These are phyloP conservation scores for Leptinotarsa defecta DNA, from an alignment of 1,140 invertebrate genomes.

Conservation along the genomic window DNA sequence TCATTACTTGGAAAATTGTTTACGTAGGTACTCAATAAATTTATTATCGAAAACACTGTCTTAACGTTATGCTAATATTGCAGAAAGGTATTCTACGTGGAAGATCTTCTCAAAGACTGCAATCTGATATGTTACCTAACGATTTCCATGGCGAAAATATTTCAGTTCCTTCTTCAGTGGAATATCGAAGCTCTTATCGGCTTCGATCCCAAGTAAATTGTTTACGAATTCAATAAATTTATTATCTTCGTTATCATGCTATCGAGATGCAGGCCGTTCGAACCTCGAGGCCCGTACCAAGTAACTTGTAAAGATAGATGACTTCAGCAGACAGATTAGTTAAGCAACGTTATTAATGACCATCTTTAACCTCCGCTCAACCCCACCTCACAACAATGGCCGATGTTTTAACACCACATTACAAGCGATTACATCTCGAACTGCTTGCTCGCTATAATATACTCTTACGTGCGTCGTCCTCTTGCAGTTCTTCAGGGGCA, in stretches of 20 bases:
- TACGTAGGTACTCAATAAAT: too few relatives aligned
- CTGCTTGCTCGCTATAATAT: neutral
- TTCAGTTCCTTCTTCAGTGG: neutral
- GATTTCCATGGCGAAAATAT: too few relatives aligned
- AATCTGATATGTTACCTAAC: too few relatives aligned
- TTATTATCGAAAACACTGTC: too few relatives aligned
- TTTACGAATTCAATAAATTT: too few relatives aligned
- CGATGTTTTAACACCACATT: conserved; percentile 56
- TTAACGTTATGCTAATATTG: too few relatives aligned
- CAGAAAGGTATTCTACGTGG: too few relatives aligned
- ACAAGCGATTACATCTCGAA: conserved; percentile 49
- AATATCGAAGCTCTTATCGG: neutral
- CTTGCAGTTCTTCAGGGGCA: neutral
- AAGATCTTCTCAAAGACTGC: too few relatives aligned
- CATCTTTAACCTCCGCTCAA: conserved; percentile 56
- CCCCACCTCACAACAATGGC: conserved; percentile 55
- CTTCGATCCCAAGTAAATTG: too few relatives aligned
- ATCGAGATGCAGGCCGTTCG: neutral
- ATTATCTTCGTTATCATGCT: too few relatives aligned
- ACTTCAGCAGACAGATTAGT: conserved; percentile 56
- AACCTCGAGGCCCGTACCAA: conserved; percentile 17
- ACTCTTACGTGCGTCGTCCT: neutral
- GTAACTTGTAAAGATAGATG: conserved; percentile 59
- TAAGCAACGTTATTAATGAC: conserved; percentile 58
- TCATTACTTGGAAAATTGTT: too few relatives aligned